Evolutionary conservation across 92 coral and sea anemone genomes (phyloP).

Genomic region (Siderastrea siderea): DNA sequence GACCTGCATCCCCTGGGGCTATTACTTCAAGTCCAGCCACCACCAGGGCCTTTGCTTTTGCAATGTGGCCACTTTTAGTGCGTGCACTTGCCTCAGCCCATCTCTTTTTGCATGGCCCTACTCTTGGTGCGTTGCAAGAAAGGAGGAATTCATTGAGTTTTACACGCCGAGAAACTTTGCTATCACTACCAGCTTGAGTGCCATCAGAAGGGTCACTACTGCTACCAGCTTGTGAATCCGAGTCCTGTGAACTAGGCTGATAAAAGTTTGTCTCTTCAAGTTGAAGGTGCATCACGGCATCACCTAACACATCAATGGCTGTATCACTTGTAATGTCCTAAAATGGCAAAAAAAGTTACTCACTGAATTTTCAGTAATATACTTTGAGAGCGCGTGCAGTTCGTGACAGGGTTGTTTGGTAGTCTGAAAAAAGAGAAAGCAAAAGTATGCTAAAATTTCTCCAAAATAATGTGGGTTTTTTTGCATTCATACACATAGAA

Average conservation of each 20-base stretch:
- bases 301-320: neutral
- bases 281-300: neutral
- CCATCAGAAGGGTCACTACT: neutral
- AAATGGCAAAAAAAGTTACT: neutral
- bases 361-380: no score
- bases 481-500: no score
- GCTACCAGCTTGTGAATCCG: neutral
- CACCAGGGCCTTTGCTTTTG: neutral
- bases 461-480: no score
- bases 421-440: no score
- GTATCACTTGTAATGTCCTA: neutral
- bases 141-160: neutral
- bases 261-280: neutral
- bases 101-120: conserved; percentile 5
- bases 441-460: no score
- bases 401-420: no score
- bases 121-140: neutral
- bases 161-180: neutral
- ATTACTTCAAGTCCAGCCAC: conserved; percentile 16
- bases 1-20: neutral
- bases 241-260: neutral
- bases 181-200: neutral
- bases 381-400: no score
- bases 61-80: neutral
- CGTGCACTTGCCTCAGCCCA: neutral